These are phyloP conservation scores for Poecilia latipinna DNA, from an alignment of 2,113 vertebrate species.

Conservation along the genomic window DNA sequence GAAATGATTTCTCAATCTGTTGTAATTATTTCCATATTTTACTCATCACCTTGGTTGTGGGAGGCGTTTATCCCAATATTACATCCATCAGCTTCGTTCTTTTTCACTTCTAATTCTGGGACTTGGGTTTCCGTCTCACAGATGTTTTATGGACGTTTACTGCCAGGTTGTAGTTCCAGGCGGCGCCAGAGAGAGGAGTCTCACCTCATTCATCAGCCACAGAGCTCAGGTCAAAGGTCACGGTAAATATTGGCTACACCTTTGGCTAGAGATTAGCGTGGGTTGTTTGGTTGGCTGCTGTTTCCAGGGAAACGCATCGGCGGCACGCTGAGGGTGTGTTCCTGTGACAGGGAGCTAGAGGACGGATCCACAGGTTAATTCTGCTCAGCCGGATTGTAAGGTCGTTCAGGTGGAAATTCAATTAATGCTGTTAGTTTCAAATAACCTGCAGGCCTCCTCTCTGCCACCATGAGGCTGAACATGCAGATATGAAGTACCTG, in stretches of 20 bases:
- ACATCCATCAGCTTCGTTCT: neutral
- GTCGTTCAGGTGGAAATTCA: conserved; percentile 48
- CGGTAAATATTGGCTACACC: neutral
- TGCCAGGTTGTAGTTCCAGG: neutral
- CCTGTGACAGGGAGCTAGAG: conserved; percentile 9
- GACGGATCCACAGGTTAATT: conserved; percentile 54
- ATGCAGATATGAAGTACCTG: no score
- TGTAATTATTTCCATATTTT: no score
- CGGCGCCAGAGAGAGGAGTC: neutral
- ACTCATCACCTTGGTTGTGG: no score
- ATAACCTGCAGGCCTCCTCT: conserved; percentile 38
- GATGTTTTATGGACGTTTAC: no score
- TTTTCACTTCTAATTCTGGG: neutral
- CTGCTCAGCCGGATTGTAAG: conserved; percentile 39
- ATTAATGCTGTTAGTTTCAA: conserved; percentile 57
- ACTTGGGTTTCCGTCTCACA: no score
- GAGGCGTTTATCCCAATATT: no score
- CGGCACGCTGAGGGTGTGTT: neutral
- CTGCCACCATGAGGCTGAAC: neutral
- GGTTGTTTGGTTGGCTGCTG: neutral
- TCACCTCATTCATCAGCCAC: neutral
- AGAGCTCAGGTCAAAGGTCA: neutral
- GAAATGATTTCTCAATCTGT: no score
- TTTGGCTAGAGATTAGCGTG: neutral
- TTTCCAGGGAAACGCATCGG: conserved; percentile 2